These are phyloP conservation scores for Oxystoma pomonae DNA, from an alignment of 2,888 invertebrate genomes.

Conservation along the genomic window DNA sequence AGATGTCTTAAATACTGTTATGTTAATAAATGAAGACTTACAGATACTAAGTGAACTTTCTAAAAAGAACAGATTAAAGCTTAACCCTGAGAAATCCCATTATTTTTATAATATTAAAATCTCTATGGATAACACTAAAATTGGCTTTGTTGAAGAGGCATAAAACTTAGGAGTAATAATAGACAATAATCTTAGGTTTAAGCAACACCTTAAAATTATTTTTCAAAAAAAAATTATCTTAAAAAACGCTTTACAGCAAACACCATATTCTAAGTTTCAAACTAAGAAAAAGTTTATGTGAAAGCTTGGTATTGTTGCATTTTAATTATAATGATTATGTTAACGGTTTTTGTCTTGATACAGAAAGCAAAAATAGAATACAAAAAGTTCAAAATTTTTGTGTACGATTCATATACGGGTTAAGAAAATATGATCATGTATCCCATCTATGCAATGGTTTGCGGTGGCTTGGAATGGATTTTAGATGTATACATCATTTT, in stretches of 20 bases:
- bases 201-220: too few relatives aligned
- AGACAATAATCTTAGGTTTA: too few relatives aligned
- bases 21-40: too few relatives aligned
- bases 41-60: too few relatives aligned
- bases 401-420: neutral
- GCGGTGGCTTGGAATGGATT: neutral
- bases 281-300: neutral
- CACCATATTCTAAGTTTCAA: neutral
- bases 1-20: neutral
- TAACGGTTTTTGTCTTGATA: too few relatives aligned
- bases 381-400: neutral
- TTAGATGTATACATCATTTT: conserved; percentile 1
- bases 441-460: conserved; percentile 1
- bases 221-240: neutral
- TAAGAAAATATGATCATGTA: conserved; percentile 1
- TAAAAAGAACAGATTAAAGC: too few relatives aligned
- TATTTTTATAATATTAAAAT: neutral
- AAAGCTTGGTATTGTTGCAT: neutral
- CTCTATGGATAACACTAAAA: neutral
- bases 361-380: neutral
- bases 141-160: neutral
- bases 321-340: too few relatives aligned
- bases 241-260: neutral
- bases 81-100: neutral
- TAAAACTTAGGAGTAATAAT: too few relatives aligned